These are phyloP conservation scores for Zygogramma bicolorata DNA, from an alignment of 2,888 invertebrate genomes.

Conservation along the genomic window DNA sequence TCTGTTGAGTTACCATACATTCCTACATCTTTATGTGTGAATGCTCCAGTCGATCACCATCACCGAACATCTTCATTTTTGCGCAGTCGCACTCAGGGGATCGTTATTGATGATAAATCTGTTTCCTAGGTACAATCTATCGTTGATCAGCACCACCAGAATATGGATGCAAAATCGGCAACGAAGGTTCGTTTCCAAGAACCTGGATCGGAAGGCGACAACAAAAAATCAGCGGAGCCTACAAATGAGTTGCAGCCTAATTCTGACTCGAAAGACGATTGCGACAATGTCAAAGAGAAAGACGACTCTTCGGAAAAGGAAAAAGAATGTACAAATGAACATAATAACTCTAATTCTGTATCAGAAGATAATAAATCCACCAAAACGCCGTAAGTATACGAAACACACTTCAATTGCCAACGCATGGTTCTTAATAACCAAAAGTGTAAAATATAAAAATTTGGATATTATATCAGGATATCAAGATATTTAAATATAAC, in stretches of 20 bases:
- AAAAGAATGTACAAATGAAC: conserved; percentile 54
- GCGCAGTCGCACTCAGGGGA: not conserved
- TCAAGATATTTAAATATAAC: no score
- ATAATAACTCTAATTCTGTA: conserved; percentile 46
- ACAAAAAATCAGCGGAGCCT: conserved; percentile 55
- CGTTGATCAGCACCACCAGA: conserved; percentile 89
- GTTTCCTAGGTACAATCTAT: conserved; percentile 87
- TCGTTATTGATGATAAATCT: not conserved
- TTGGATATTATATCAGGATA: no score
- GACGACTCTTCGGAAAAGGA: conserved; percentile 65
- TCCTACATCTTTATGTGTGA: not conserved
- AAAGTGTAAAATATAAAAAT: no score
- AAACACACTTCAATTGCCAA: not conserved
- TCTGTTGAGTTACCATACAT: conserved; percentile 48
- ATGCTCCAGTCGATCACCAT: conserved; percentile 25
- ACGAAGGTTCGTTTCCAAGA: conserved; percentile 92
- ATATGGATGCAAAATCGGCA: conserved; percentile 78
- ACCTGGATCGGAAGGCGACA: conserved; percentile 68
- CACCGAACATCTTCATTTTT: conserved; percentile 1
- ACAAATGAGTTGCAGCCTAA: conserved; percentile 62
- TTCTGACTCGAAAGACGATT: conserved; percentile 63
- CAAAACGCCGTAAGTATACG: conserved; percentile 74
- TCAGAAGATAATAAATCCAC: conserved; percentile 70
- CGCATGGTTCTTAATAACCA: no score
- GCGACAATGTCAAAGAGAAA: conserved; percentile 64